Percentiles rank a stretch among this genome's conserved stretches.
These are phyloP conservation scores for Nematolebias whitei DNA, from an alignment of 2,113 vertebrate genomes.

Conservation along the genomic window DNA sequence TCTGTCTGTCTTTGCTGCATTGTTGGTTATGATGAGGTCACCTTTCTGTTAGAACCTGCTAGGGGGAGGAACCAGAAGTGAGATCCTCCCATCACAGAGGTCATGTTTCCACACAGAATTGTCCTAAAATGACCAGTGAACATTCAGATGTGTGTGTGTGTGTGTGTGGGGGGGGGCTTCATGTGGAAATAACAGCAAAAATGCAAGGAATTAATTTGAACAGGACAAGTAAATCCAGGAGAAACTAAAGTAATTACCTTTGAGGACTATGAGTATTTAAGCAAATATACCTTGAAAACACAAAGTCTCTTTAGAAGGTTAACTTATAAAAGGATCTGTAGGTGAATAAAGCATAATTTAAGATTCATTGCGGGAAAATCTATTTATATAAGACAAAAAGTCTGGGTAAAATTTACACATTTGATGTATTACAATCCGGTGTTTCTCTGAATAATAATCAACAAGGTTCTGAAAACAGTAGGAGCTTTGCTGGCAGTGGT, in stretches of 20 bases:
- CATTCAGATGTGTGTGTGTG: conserved; percentile 17
- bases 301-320: conserved; percentile 10
- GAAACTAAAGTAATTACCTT: conserved; percentile 46
- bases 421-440: not conserved
- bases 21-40: conserved; percentile 1
- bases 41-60: not conserved
- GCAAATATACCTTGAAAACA: conserved; percentile 42
- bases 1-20: not conserved
- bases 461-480: conserved; percentile 43
- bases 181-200: conserved; percentile 33
- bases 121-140: conserved; percentile 7
- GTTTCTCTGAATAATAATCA: not conserved
- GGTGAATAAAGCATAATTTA: too few relatives aligned
- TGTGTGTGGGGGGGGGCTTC: not conserved
- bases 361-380: not conserved
- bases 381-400: not conserved
- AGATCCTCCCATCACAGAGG: conserved; percentile 23
- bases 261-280: conserved; percentile 16
- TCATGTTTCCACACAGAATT: not conserved
- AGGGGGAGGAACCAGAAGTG: conserved; percentile 23
- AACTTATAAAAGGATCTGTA: not conserved
- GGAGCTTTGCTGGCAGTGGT: conserved; percentile 47
- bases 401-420: not conserved
- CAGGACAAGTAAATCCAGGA: conserved; percentile 38
- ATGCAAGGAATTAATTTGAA: conserved; percentile 63